Evolutionary conservation across 2,797 vertebrate genomes (phyloP).

Genomic region (Limosa lapponica): DNA sequence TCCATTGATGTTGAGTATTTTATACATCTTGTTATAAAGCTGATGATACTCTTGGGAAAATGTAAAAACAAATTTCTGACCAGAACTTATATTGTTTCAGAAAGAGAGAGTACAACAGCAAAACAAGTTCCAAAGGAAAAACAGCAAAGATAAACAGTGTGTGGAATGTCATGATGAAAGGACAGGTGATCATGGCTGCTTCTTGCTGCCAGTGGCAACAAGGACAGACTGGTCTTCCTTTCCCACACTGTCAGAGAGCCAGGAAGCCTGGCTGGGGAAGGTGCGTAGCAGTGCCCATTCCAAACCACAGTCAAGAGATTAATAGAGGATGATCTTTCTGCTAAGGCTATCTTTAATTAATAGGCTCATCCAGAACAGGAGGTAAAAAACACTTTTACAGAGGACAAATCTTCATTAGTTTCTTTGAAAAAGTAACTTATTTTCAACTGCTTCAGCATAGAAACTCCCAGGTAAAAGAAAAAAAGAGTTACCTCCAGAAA

Average conservation of each 20-base stretch:
- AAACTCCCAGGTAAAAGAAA: neutral
- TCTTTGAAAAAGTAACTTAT: neutral
- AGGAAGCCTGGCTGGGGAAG: neutral
- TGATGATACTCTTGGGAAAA: neutral
- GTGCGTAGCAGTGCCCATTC: neutral
- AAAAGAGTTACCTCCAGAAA: neutral
- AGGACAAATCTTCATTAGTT: neutral
- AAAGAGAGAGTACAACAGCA: neutral
- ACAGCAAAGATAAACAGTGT: neutral
- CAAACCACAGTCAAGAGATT: neutral
- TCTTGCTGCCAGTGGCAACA: neutral
- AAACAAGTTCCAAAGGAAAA: neutral
- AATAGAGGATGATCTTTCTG: neutral
- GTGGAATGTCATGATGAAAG: neutral
- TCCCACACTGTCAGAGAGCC: neutral
- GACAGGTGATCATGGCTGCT: neutral
- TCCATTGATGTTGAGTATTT: neutral
- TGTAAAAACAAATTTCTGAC: neutral
- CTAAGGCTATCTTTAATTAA: neutral
- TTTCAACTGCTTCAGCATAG: neutral
- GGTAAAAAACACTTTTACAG: neutral
- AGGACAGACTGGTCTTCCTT: neutral
- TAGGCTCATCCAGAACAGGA: neutral
- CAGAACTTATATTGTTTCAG: neutral
- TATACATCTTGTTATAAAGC: neutral